These are phyloP conservation scores for Arion vulgaris DNA, from an alignment of 1,140 invertebrate genomes.

Conservation along the genomic window DNA sequence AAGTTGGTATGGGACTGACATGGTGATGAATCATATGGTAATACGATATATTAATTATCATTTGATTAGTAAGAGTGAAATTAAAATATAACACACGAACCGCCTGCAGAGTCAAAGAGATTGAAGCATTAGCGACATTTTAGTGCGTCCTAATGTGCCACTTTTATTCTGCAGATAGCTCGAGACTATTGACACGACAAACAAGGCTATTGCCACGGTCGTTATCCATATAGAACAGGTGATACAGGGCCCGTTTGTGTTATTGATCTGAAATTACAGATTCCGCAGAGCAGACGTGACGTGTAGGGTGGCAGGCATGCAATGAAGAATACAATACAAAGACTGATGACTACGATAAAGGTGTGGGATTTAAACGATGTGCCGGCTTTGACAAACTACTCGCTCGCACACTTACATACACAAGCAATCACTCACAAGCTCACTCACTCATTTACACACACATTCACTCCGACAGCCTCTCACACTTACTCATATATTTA, in stretches of 20 bases:
- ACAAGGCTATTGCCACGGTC: neutral
- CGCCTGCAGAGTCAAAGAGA: neutral
- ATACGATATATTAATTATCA: no score
- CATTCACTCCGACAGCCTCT: neutral
- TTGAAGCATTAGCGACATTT: neutral
- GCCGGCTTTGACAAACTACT: no score
- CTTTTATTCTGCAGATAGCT: neutral
- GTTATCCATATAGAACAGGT: neutral
- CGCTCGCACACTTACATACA: no score
- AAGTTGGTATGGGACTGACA: no score
- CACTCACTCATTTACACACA: neutral
- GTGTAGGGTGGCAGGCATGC: neutral
- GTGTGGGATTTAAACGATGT: no score
- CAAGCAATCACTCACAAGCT: neutral
- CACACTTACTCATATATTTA: neutral
- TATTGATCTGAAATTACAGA: neutral
- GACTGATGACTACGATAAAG: neutral
- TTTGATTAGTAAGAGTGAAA: no score
- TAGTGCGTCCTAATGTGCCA: neutral
- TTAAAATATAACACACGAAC: no score
- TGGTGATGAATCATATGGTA: no score
- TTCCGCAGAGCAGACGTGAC: neutral
- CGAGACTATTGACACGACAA: constrained; percentile 5
- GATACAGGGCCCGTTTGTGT: neutral
- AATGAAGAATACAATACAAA: neutral